phyloP scores from a whole-genome alignment of 2,113 vertebrate species.

The Dicrurus megarhynchus region DNA sequence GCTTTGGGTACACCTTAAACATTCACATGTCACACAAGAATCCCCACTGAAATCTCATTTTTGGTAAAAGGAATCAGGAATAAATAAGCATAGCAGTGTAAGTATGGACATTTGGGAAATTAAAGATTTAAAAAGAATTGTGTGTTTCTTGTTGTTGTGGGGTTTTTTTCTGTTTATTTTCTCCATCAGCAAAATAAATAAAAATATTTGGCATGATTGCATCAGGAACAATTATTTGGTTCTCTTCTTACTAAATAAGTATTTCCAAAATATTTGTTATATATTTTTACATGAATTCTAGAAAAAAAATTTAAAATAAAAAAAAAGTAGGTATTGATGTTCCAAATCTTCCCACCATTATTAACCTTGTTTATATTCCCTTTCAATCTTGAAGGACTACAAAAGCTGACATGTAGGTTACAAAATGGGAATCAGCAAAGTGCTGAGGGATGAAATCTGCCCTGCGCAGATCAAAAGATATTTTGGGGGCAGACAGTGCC shows the following conservation, averaged over 20 bases:
- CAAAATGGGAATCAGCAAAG: background rate
- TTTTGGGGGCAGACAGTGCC: accelerated
- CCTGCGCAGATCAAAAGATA: background rate
- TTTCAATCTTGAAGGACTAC: background rate
- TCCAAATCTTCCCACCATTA: background rate
- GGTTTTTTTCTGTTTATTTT: background rate
- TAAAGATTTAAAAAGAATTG: background rate
- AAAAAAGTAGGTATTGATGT: too few species aligned
- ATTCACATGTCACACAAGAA: background rate
- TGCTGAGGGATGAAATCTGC: background rate
- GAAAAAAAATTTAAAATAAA: background rate
- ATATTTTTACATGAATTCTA: background rate
- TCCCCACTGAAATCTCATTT: background rate
- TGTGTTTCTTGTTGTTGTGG: too few species aligned
- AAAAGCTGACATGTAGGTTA: background rate
- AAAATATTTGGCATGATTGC: accelerated
- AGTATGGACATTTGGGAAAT: background rate
- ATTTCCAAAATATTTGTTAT: background rate
- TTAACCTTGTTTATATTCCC: background rate
- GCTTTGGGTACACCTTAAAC: background rate
- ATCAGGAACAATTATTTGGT: background rate
- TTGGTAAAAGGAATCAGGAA: accelerated
- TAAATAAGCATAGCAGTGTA: background rate
- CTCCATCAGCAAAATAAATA: background rate
- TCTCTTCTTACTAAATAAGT: background rate